Percentiles rank a stretch among this genome's conserved stretches.
phyloP scores from a whole-genome alignment of 2,113 vertebrate species.

The Gambusia affinis region DNA sequence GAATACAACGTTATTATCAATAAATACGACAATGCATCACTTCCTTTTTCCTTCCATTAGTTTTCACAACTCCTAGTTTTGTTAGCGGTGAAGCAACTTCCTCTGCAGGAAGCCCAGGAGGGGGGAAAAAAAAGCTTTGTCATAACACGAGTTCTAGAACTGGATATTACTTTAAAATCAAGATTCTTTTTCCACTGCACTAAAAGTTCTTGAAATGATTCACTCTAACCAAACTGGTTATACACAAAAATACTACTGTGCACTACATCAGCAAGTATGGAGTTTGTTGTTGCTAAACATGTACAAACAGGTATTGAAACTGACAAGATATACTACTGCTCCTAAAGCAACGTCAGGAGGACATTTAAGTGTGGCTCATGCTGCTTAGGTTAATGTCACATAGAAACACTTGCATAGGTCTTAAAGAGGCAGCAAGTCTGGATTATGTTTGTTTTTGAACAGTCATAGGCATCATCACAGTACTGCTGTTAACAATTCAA shows the following conservation, averaged over 20 bases:
- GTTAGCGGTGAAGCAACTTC: constrained; percentile 69
- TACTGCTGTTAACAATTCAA: background rate
- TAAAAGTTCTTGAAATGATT: background rate
- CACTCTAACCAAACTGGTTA: constrained; percentile 27
- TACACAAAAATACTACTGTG: background rate
- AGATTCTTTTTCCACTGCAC: background rate
- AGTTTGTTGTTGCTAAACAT: background rate
- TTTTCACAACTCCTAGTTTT: constrained; percentile 67
- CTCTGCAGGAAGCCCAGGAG: constrained; percentile 34
- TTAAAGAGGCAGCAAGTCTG: constrained; percentile 3
- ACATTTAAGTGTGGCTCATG: background rate
- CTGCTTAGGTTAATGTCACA: constrained; percentile 1
- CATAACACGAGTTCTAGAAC: background rate
- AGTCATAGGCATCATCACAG: background rate
- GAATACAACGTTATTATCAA: constrained; percentile 36
- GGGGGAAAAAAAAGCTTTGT: constrained; percentile 22
- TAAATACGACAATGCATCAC: constrained; percentile 44
- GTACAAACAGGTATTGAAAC: background rate
- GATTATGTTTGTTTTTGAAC: constrained; percentile 15
- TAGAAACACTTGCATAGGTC: background rate
- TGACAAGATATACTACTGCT: background rate
- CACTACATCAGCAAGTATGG: constrained; percentile 1
- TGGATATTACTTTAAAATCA: background rate
- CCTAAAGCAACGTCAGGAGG: background rate
- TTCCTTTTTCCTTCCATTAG: constrained; percentile 57